These are phyloP conservation scores for Tolypeutes matacus DNA, from an alignment of 2,797 vertebrate species.

Conservation along the genomic window DNA sequence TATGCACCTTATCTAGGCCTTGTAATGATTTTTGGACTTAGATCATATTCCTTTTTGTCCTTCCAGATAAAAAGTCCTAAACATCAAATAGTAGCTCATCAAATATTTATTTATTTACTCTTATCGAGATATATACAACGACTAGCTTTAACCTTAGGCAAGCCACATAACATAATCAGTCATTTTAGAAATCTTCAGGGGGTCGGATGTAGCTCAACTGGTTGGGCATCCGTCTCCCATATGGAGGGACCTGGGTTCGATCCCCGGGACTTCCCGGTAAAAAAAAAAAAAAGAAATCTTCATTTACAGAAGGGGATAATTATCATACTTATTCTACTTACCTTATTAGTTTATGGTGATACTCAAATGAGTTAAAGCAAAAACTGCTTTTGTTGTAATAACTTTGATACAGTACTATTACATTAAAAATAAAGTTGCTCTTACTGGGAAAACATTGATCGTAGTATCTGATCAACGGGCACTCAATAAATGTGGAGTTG, in stretches of 20 bases:
- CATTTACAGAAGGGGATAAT: not conserved
- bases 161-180: not conserved
- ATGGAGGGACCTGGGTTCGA: no score
- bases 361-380: not conserved
- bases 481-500: not conserved
- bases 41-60: constrained; percentile 24
- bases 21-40: constrained; percentile 49
- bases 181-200: constrained; percentile 21
- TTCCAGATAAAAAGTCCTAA: not conserved
- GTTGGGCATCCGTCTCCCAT: no score
- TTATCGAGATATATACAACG: not conserved
- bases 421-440: not conserved
- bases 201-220: no score
- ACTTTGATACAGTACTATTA: not conserved
- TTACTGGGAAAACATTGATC: not conserved
- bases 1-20: not conserved
- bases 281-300: no score
- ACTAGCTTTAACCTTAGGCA: constrained; percentile 3
- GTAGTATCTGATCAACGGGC: not conserved
- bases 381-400: not conserved
- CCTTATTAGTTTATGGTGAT: not conserved
- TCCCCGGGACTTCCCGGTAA: no score
- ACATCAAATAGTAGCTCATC: not conserved
- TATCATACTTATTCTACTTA: not conserved
- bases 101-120: not conserved